Conservation (phyloP, 2,888 invertebrate genomes). For the Dynastes tityus region DNA sequence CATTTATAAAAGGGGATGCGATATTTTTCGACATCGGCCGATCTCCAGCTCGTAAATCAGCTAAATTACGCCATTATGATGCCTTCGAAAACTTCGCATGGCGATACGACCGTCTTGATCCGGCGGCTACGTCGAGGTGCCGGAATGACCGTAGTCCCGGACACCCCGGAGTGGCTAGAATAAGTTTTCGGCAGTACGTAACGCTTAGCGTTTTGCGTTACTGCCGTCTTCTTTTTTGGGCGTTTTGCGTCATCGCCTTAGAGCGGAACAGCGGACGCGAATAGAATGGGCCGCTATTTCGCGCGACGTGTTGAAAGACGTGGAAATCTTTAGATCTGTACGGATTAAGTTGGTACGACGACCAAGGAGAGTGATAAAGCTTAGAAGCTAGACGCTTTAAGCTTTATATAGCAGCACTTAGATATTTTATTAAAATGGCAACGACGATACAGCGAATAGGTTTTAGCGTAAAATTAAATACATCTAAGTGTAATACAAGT, state of each 20-base stretch:
- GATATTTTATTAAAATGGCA: not conserved
- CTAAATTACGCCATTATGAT: constrained; percentile 13
- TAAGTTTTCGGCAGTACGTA: not conserved
- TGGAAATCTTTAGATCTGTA: constrained; percentile 4
- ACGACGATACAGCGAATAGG: not conserved
- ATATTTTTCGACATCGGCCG: constrained; percentile 15
- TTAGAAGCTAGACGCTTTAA: not conserved
- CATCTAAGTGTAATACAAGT: too few species aligned
- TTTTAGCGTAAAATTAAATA: not conserved
- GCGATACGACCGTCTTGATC: constrained; percentile 3
- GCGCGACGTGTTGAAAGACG: not conserved
- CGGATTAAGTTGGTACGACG: not conserved
- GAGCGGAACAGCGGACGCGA: not conserved
- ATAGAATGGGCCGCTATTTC: not conserved
- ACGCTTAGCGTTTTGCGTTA: not conserved
- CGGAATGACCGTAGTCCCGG: not conserved
- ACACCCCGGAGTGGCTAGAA: not conserved
- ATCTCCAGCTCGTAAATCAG: constrained; percentile 16
- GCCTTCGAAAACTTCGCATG: not conserved
- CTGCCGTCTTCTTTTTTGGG: not conserved
- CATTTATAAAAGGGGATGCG: constrained; percentile 7
- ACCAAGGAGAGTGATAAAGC: not conserved
- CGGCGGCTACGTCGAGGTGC: not conserved
- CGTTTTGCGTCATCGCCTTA: constrained; percentile 10
- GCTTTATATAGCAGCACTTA: not conserved